Evolutionary conservation across 2,113 vertebrate species (phyloP), one percentile per base, ranked within the genome.

Genomic region (Oryzias javanicus): DNA sequence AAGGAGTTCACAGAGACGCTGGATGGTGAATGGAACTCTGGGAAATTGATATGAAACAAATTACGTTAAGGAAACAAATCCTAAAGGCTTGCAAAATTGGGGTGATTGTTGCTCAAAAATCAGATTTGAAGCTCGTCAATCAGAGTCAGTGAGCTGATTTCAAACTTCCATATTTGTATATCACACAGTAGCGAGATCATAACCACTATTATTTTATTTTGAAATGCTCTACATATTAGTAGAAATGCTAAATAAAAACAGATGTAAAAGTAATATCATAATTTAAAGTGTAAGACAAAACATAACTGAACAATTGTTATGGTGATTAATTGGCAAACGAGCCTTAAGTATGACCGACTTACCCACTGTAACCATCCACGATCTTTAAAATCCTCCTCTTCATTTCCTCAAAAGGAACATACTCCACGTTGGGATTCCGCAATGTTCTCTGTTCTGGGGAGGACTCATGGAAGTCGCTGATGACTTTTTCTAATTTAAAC

Each of bases 1-100:
- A 59, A 98, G 93, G 70, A 99, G 90, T 88, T 98, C 96, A 91
- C 97, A 99, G 13, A 98, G 92, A 79, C 95, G 94, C 84, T 98
- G 97, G 83, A 99, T 97, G 75, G 96, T 98, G 87, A 99, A 98
- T 61, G 96, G 96, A 70, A 95, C 96, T 87, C 96, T 98, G 88
- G 44, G 90, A 85, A 61, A 27, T 16, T 47, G 24, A 60, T 19
- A n/a, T 69, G 20, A 64, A 10, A 47, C 29, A 47, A 49, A 61
- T 47, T 46, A 40, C 15, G 48, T 54, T 7, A 60, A 35, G 2
- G 16, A 27, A 27, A 67, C 19, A 18, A 18, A 18, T 47, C 10
- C 5, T 18, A 18, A 17, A 17, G 14, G 16, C 15, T 44, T 17
- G 14, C 42, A 44, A 44, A 44, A n/a, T 18, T 7, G 3, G 35